Evolutionary conservation across 2,113 vertebrate genomes (phyloP).

Genomic region (Epinephelus cyanopodus): DNA sequence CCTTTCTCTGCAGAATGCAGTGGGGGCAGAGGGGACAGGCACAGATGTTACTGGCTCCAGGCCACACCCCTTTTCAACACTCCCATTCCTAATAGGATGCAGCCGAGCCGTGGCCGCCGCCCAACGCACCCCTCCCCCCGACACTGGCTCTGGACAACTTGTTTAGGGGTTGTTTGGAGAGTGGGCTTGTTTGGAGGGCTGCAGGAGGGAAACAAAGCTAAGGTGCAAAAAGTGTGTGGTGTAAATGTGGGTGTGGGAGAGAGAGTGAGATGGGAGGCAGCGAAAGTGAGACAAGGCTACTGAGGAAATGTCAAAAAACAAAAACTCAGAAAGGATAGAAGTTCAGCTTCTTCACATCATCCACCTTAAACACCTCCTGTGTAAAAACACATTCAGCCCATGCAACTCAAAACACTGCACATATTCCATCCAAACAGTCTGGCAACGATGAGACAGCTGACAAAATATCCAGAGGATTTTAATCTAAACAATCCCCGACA

Average conservation of each 20-base stretch:
- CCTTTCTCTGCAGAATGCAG: slow-evolving; percentile 75
- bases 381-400: slow-evolving; percentile 1
- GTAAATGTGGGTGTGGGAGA: slow-evolving; percentile 11
- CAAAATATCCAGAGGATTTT: slow-evolving; percentile 47
- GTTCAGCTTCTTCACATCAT: background rate
- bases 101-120: slow-evolving; percentile 68
- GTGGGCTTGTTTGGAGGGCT: slow-evolving; percentile 63
- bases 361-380: background rate
- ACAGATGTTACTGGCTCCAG: slow-evolving; percentile 84
- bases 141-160: slow-evolving; percentile 53
- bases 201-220: slow-evolving; percentile 49
- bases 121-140: slow-evolving; percentile 53
- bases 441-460: slow-evolving; percentile 2
- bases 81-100: slow-evolving; percentile 81
- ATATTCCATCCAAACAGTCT: background rate
- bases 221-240: slow-evolving; percentile 45
- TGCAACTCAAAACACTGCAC: background rate
- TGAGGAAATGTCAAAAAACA: slow-evolving; percentile 1
- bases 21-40: slow-evolving; percentile 76
- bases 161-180: slow-evolving; percentile 73
- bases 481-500: slow-evolving; percentile 60
- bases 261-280: background rate
- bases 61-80: slow-evolving; percentile 86
- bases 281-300: slow-evolving; percentile 5
- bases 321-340: background rate